Conservation (phyloP, 1,140 invertebrate genomes). For the Plectrocnemia conspersa region DNA sequence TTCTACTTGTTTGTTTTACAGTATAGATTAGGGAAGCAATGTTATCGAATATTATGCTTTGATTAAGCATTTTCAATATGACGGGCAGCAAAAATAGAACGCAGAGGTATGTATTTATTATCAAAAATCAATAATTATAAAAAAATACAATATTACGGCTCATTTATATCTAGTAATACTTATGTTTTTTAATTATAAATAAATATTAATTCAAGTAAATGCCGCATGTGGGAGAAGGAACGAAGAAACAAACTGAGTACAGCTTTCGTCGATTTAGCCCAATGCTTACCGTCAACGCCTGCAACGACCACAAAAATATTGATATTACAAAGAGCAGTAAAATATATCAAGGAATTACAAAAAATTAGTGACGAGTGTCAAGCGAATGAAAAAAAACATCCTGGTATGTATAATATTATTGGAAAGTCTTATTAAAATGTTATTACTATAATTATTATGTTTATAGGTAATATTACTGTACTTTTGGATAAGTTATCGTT, state of each 20-base stretch:
- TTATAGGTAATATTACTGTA: neutral
- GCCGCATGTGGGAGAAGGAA: slow-evolving; percentile 50
- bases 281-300: slow-evolving; percentile 49
- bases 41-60: no score
- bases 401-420: neutral
- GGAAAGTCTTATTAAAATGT: neutral
- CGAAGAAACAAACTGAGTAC: slow-evolving; percentile 49
- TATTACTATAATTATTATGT: neutral
- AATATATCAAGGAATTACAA: slow-evolving; percentile 48
- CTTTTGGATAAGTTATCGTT: neutral
- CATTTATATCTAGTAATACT: no score
- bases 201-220: slow-evolving; percentile 38
- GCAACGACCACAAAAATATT: slow-evolving; percentile 48
- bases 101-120: no score
- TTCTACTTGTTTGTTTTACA: no score
- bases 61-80: no score
- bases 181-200: no score
- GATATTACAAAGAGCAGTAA: slow-evolving; percentile 45
- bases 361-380: slow-evolving; percentile 16
- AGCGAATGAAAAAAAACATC: slow-evolving; percentile 1
- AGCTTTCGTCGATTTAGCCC: slow-evolving; percentile 45
- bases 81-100: no score
- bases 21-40: no score
- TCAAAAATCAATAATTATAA: no score
- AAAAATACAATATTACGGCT: no score